Evolutionary conservation across 2,888 invertebrate species (phyloP).

Genomic region (Eristalinus sepulchralis): DNA sequence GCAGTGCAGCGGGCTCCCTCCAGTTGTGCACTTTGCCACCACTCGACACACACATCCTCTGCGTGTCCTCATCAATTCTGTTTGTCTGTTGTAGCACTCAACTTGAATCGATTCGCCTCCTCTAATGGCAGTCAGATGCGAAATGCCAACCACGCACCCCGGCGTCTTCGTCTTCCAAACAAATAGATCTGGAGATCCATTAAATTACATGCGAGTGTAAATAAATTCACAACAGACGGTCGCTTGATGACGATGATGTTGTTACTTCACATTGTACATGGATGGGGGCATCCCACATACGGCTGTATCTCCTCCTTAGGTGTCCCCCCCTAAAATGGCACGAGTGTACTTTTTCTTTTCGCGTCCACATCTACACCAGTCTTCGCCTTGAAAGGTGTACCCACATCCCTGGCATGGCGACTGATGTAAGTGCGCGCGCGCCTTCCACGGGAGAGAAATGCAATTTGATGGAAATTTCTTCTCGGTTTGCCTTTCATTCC

Average conservation of each 20-base stretch:
- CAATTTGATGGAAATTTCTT: slow-evolving; percentile 45
- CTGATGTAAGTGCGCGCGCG: slow-evolving; percentile 16
- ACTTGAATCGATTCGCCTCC: neutral
- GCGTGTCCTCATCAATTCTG: neutral
- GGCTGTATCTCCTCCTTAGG: slow-evolving; percentile 31
- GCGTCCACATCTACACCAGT: neutral
- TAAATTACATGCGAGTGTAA: slow-evolving; percentile 64
- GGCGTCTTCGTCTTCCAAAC: slow-evolving; percentile 8
- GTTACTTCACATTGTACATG: slow-evolving; percentile 33
- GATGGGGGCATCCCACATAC: neutral
- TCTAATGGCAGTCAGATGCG: neutral
- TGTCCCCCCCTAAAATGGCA: slow-evolving; percentile 42
- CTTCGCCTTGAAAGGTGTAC: slow-evolving; percentile 40
- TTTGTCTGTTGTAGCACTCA: neutral
- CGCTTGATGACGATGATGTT: slow-evolving; percentile 36
- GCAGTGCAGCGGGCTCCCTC: neutral
- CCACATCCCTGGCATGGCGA: slow-evolving; percentile 4
- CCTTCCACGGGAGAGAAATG: slow-evolving; percentile 30
- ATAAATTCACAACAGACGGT: slow-evolving; percentile 49
- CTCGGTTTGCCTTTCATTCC: slow-evolving; percentile 36
- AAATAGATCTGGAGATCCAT: slow-evolving; percentile 63
- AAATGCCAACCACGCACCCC: neutral
- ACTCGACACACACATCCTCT: neutral
- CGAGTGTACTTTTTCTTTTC: slow-evolving; percentile 35
- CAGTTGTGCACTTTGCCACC: neutral